phyloP scores from a whole-genome alignment of 2,888 invertebrate species.

The Hirtodrosophila confusa region DNA sequence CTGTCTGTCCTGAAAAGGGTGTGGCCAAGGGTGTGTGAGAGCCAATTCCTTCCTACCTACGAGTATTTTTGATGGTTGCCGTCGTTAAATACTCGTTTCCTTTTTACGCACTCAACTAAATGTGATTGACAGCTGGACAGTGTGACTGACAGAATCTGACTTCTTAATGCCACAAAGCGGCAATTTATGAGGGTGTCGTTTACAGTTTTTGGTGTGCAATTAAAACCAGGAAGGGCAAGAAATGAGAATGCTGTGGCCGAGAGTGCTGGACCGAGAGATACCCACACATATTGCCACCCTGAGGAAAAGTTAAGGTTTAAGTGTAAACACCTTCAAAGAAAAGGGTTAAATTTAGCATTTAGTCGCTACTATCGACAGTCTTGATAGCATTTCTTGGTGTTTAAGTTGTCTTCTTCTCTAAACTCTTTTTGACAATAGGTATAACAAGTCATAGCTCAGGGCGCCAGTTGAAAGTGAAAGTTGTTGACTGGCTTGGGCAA shows the following conservation, averaged over 20 bases:
- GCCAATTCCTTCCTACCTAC: too few species aligned
- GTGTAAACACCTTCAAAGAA: too few species aligned
- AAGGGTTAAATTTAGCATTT: too few species aligned
- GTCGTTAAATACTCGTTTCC: slow-evolving; percentile 69
- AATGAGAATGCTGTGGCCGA: too few species aligned
- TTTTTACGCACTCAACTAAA: slow-evolving; percentile 57
- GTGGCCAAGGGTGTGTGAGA: not conserved
- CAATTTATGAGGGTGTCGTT: slow-evolving; percentile 72
- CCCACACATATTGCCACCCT: too few species aligned
- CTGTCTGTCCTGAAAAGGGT: slow-evolving; percentile 16
- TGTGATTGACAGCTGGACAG: slow-evolving; percentile 75
- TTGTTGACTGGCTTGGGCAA: slow-evolving; percentile 22
- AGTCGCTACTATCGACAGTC: too few species aligned
- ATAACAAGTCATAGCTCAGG: slow-evolving; percentile 18
- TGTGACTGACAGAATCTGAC: slow-evolving; percentile 26
- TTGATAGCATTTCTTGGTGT: too few species aligned
- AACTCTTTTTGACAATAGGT: too few species aligned
- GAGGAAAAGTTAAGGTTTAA: too few species aligned
- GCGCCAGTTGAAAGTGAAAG: slow-evolving; percentile 48
- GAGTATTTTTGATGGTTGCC: slow-evolving; percentile 33
- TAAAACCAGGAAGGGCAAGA: slow-evolving; percentile 44
- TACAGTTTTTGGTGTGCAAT: slow-evolving; percentile 64
- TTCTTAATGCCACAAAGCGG: slow-evolving; percentile 33
- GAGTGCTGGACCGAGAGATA: too few species aligned
- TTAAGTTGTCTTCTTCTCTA: too few species aligned